These are phyloP conservation scores for Pediacus dermestoides DNA, from an alignment of 2,888 invertebrate genomes.

Conservation along the genomic window DNA sequence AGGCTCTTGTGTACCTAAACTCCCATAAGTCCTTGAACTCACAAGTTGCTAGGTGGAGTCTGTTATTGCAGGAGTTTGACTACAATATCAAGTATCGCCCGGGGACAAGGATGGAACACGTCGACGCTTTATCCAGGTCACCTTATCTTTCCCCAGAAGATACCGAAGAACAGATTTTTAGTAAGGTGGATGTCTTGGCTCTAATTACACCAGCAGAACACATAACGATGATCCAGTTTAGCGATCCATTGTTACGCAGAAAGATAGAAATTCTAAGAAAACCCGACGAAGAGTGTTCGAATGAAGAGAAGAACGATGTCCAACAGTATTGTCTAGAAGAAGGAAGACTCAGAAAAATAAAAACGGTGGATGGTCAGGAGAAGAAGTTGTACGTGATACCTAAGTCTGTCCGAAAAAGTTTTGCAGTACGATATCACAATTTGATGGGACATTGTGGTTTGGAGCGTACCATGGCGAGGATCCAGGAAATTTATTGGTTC, in stretches of 20 bases:
- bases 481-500: constrained; percentile 23
- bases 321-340: constrained; percentile 17
- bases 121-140: constrained; percentile 26
- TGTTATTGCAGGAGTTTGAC: constrained; percentile 23
- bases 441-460: constrained; percentile 18
- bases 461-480: constrained; percentile 14
- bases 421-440: constrained; percentile 20
- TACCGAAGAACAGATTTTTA: constrained; percentile 1
- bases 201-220: not conserved
- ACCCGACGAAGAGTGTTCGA: constrained; percentile 8
- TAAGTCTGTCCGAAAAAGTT: constrained; percentile 20
- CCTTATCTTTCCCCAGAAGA: constrained; percentile 15
- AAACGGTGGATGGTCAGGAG: constrained; percentile 10
- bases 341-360: constrained; percentile 12
- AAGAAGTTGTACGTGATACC: constrained; percentile 22
- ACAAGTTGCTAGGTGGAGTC: constrained; percentile 26
- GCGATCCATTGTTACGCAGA: constrained; percentile 15
- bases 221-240: constrained; percentile 13
- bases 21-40: constrained; percentile 26
- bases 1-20: constrained; percentile 26
- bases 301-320: constrained; percentile 13
- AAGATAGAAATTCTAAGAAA: constrained; percentile 17
- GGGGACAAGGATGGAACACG: constrained; percentile 25
- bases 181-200: not conserved
- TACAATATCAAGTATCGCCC: constrained; percentile 23